Base-by-base conservation (phyloP, 2,113 vertebrate genomes). In the Pseudorhombus dupliciocellatus region DNA sequence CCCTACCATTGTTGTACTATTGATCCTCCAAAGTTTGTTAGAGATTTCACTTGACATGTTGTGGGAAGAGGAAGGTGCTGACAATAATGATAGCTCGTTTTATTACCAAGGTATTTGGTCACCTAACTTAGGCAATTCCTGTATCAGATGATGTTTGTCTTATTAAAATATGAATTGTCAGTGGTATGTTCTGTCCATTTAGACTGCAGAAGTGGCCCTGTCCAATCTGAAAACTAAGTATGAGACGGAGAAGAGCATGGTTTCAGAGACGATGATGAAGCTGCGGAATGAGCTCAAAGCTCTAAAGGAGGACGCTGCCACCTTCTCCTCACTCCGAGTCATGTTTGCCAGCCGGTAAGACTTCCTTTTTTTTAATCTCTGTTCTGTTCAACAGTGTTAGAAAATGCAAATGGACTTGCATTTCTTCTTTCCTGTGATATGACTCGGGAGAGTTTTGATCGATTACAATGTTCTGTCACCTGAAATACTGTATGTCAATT, bases 311-410 rank as follows among this genome's bases (percentile, higher is more conserved):
- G 95, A 96, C 5, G 94, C 95, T 0, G 94, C 94, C 56, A 96
- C 94, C 8, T 96, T 96, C 85, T 96, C 94, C 9, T 95, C 95
- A 0, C 89, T 95, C 18, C 80, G 95, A 20, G 93, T 95, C 77
- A 94, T 95, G 92, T 96, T 96, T 68, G 94, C 95, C 25, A 95
- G 93, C 85, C 94, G 95, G 95, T 95, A 84, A 87, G 90, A 22
- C 30, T 26, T 73, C 4, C 6, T 48, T 46, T 46, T 44, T 44
- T 44, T 50, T 50, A 21, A 10, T 50, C 5, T 46, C 15, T 46
- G 18, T 50, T 50, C 14, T n/a, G 3, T 50, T 50, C 46, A 50
- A 2, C 46, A 20, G 18, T n/a, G 46, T n/a, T 44, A 44, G 16
- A 16, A 50, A 50, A n/a, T 18, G 8, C 30, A n/a, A 34, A 31